Base-by-base conservation (phyloP, 2,888 invertebrate species). In the Lasioglossum vierecki region DNA sequence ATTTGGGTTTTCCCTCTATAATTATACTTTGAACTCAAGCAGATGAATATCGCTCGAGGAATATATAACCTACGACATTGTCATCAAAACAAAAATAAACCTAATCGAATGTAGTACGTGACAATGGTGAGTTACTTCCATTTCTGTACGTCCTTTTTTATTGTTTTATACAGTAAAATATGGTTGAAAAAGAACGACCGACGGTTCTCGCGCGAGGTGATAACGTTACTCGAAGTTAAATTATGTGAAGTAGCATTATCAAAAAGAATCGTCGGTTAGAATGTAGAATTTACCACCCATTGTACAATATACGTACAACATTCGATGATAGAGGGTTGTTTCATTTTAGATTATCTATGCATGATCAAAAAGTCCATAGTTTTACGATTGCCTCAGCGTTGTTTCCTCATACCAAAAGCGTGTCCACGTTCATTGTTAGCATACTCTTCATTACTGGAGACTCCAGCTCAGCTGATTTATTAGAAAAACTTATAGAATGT, bases 361-460 rank as follows among this genome's bases (percentile, higher is more conserved):
- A 95, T 95, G 95, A 95, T 95, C 95, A 95, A 95, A 95, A 95
- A 95, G 95, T 95, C 95, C 94, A 94, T 95, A 95, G 95, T 95
- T 95, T 94, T 94, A 88, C 93, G 91, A 94, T 95, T 95, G 95
- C 95, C 95, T 94, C 94, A 95, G 95, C 95, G 95, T 95, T 94
- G 94, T 95, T 95, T 93, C 93, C 94, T 93, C 90, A 90, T 93
- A 92, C 94, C 92, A 91, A 91, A 93, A 93, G 93, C 93, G 92
- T 93, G 93, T 93, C 92, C 93, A 93, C 93, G 92, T 92, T 92
- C 85, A 83, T 71, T 70, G 76, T 79, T 78, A 76, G 60, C 79
- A 83, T 76, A 78, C 41, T 78, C 81, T 88, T 90, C 88, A 85
- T 89, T 90, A 87, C 88, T 91, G 92, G 91, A 92, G 91, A 92